These are phyloP conservation scores for Terrapene triunguis DNA, from an alignment of 2,113 vertebrate species.

Conservation along the genomic window DNA sequence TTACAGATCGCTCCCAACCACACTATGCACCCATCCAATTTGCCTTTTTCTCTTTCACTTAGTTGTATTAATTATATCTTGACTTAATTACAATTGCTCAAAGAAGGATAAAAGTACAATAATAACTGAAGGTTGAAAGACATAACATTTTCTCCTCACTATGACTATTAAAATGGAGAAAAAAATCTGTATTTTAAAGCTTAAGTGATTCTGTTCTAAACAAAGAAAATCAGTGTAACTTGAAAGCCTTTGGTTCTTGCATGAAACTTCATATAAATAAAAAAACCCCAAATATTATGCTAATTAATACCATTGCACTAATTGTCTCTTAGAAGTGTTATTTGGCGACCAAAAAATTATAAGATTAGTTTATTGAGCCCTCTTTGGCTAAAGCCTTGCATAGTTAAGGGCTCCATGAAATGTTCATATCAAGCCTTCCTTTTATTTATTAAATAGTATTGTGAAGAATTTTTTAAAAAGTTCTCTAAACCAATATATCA, in stretches of 20 bases:
- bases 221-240: constrained; percentile 48
- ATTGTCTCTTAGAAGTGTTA: constrained; percentile 29
- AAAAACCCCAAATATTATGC: constrained; percentile 57
- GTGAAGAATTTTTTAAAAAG: neutral
- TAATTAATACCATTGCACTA: constrained; percentile 54
- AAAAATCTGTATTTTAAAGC: neutral
- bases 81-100: neutral
- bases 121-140: neutral
- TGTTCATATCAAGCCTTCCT: constrained; percentile 27
- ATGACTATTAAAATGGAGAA: neutral
- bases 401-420: constrained; percentile 27
- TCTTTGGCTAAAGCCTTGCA: constrained; percentile 12
- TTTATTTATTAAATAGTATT: neutral
- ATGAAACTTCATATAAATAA: constrained; percentile 47
- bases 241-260: constrained; percentile 48
- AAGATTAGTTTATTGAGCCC: constrained; percentile 27
- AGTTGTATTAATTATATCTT: neutral
- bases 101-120: neutral
- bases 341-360: constrained; percentile 39
- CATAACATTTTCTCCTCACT: neutral
- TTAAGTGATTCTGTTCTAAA: constrained; percentile 33
- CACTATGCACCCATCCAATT: neutral
- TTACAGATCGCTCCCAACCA: neutral
- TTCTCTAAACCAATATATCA: neutral
- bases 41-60: neutral